Percentiles rank a stretch among this genome's conserved stretches.
Conservation (phyloP, 2,888 invertebrate species). For the Malthinus flaveolus region DNA sequence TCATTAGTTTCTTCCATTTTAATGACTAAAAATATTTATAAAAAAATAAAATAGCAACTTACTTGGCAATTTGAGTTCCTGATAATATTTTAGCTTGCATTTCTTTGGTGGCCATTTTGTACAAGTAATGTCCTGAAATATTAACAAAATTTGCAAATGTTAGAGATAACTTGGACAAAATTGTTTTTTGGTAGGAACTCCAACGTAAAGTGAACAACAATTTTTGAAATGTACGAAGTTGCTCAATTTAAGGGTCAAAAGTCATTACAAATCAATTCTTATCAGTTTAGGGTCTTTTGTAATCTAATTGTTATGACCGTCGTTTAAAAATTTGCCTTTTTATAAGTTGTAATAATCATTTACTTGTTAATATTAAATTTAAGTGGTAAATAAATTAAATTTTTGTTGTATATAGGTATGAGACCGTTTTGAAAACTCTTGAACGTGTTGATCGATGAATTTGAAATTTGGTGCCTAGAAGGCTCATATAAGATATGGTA, state of each 20-base stretch:
- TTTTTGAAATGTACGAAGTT: no score
- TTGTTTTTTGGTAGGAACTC: neutral
- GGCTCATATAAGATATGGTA: no score
- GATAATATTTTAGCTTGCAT: constrained; percentile 60
- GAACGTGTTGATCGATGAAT: no score
- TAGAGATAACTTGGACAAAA: neutral
- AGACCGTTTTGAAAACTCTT: no score
- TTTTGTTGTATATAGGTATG: no score
- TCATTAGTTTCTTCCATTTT: no score
- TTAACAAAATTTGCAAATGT: neutral
- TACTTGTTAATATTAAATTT: no score
- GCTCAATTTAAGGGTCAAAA: neutral
- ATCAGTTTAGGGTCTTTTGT: neutral
- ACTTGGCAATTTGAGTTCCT: constrained; percentile 72
- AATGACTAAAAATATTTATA: neutral
- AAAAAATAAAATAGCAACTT: constrained; percentile 44
- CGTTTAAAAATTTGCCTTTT: no score
- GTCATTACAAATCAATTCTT: neutral
- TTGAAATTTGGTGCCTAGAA: no score
- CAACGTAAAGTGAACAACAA: no score
- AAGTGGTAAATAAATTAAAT: no score
- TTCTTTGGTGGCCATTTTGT: constrained; percentile 40
- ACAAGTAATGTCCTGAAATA: neutral
- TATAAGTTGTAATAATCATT: no score
- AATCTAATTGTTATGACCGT: neutral